These are phyloP conservation scores for Gambusia affinis DNA, from an alignment of 2,113 vertebrate genomes.

Conservation along the genomic window DNA sequence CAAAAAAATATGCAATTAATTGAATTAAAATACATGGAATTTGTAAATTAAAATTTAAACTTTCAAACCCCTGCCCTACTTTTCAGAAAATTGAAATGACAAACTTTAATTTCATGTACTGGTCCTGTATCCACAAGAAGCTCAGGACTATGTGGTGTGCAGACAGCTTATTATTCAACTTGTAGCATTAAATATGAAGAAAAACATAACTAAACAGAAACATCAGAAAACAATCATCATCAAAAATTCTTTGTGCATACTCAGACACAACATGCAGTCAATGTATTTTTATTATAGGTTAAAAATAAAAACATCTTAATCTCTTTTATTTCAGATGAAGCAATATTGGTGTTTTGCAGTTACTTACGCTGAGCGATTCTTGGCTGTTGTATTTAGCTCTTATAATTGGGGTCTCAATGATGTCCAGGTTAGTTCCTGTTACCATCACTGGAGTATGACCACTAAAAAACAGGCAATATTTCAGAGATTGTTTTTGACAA, in stretches of 20 bases:
- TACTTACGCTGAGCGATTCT: constrained; percentile 93
- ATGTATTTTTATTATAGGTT: no score
- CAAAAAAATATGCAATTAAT: no score
- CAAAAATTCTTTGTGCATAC: neutral
- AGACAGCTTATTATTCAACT: no score
- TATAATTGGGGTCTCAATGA: constrained; percentile 96
- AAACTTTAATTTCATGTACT: neutral
- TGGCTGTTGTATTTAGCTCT: constrained; percentile 92
- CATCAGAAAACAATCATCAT: no score
- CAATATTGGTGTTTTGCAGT: neutral
- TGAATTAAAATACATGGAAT: no score
- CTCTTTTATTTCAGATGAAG: neutral
- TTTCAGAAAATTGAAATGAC: neutral
- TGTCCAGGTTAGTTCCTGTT: constrained; percentile 95
- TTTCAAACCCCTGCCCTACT: no score
- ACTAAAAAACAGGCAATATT: constrained; percentile 68
- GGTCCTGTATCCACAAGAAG: no score
- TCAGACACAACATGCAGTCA: neutral
- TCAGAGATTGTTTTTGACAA: constrained; percentile 22
- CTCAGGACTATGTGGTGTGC: neutral
- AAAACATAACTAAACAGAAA: no score
- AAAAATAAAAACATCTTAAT: neutral
- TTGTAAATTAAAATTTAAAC: no score
- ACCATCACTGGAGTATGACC: constrained; percentile 94
- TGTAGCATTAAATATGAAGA: no score